phyloP scores from a whole-genome alignment of 2,888 invertebrate species.

The Apotomis turbidana region DNA sequence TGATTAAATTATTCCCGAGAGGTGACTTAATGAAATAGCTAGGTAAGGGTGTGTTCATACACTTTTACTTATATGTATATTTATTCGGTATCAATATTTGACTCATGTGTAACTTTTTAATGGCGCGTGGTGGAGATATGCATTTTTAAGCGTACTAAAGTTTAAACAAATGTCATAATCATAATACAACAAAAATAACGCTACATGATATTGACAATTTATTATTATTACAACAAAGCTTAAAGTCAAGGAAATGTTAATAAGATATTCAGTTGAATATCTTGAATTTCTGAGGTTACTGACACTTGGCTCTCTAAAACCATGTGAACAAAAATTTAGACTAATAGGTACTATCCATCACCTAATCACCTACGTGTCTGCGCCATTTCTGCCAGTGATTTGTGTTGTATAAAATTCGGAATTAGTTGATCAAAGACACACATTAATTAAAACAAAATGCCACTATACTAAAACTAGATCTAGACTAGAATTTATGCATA shows the following conservation, averaged over 20 bases:
- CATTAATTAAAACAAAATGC: neutral
- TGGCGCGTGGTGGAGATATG: no score
- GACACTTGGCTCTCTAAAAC: neutral
- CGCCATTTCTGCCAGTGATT: slow-evolving; percentile 16
- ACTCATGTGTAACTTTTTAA: no score
- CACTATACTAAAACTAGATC: neutral
- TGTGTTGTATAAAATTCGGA: slow-evolving; percentile 8
- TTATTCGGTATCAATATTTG: no score
- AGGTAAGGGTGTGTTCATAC: slow-evolving; percentile 53
- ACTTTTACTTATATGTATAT: neutral
- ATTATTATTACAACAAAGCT: no score
- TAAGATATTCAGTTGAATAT: no score
- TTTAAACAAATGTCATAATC: no score
- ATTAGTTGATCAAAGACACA: slow-evolving; percentile 5
- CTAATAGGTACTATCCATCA: neutral
- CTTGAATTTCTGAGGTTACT: neutral
- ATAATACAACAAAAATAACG: no score
- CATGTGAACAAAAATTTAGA: neutral
- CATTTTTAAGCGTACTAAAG: no score
- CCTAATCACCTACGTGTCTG: neutral
- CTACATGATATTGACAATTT: no score
- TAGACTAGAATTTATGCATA: slow-evolving; percentile 8
- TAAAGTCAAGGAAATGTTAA: no score
- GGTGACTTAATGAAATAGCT: slow-evolving; percentile 77
- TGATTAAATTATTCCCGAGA: slow-evolving; percentile 80